Evolutionary conservation across 2,113 vertebrate species (phyloP), one percentile per base, ranked within the genome.

Genomic region (Xenopus borealis): DNA sequence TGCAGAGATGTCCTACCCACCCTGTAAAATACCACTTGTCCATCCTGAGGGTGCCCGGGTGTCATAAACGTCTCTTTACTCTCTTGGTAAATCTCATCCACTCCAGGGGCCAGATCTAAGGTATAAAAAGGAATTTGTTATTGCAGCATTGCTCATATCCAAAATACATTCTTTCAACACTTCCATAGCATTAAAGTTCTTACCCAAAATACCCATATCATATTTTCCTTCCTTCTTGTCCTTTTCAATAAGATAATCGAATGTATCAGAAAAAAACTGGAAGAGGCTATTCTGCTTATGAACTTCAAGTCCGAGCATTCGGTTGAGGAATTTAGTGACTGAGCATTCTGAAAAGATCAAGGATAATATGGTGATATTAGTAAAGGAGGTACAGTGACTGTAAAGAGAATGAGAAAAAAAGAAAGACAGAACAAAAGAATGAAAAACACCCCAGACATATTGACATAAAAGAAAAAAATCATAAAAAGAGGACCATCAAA

Each of bases 161-260:
- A 40, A 40, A 40, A 40, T 27, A 1, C 1, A 27, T 27, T 27
- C 23, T 1, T 27, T 27, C 23, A 27, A 27, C 23, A 27, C 23
- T 27, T 1, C 10, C 6, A 53, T 12, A 7, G n/a, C n/a, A n/a
- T n/a, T n/a, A n/a, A n/a, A n/a, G 4, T 65, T 20, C 88, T 9
- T 90, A 98, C 97, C 97, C 69, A 99, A 81, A 73, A 99, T 99
- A 68, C 97, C 97, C 97, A 99, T 95, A 89, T 99, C 97, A 0
- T 99, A 99, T 92, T 95, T 98, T 73, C 97, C 97, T 72, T 97
- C 97, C 83, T 95, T 98, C 87, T 99, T 99, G 87, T 98, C 97
- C 78, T 91, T 90, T 55, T 95, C 93, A 0, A 99, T 98, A 55
- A 98, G 89, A 81, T 95, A 96, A 84, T 99, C 97, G 4, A 99